A percentile compares a stretch with the other conserved stretches of the same genome.
phyloP scores from a whole-genome alignment of 2,888 invertebrate genomes.

The Cataglyphis livida region DNA sequence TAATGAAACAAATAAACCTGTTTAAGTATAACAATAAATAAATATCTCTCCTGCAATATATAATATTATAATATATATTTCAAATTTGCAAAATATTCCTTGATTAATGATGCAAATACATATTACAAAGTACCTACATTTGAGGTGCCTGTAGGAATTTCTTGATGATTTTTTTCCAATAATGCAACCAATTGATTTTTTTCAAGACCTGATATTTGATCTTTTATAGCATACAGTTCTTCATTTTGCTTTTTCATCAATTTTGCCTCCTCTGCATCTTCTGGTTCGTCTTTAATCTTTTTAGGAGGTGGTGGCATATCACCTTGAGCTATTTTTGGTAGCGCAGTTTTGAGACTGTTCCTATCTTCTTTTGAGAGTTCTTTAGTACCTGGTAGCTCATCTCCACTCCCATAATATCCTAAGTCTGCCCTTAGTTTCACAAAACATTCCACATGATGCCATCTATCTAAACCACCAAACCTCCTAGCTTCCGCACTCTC shows the following conservation, averaged over 20 bases:
- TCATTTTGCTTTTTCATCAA: constrained; percentile 91
- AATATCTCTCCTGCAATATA: neutral
- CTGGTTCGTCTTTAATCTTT: constrained; percentile 90
- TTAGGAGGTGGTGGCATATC: constrained; percentile 88
- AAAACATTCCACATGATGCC: constrained; percentile 98
- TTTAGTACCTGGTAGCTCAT: constrained; percentile 92
- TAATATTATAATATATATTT: neutral
- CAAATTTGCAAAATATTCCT: neutral
- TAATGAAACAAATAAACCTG: neutral
- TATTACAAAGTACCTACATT: constrained; percentile 86
- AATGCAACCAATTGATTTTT: constrained; percentile 89
- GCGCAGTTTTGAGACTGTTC: constrained; percentile 87
- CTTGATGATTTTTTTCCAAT: constrained; percentile 91
- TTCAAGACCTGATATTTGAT: constrained; percentile 87
- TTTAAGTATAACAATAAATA: neutral
- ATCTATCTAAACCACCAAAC: constrained; percentile 94
- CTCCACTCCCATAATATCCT: constrained; percentile 91
- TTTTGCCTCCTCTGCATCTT: constrained; percentile 87
- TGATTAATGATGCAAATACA: neutral
- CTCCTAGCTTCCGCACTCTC: constrained; percentile 92
- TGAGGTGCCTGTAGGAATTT: constrained; percentile 89
- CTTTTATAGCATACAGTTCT: constrained; percentile 89
- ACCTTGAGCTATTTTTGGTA: constrained; percentile 88
- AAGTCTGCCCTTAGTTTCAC: constrained; percentile 91
- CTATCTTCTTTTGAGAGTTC: constrained; percentile 91